phyloP scores from a whole-genome alignment of 2,888 invertebrate genomes.

The Oxytorus armatus region DNA sequence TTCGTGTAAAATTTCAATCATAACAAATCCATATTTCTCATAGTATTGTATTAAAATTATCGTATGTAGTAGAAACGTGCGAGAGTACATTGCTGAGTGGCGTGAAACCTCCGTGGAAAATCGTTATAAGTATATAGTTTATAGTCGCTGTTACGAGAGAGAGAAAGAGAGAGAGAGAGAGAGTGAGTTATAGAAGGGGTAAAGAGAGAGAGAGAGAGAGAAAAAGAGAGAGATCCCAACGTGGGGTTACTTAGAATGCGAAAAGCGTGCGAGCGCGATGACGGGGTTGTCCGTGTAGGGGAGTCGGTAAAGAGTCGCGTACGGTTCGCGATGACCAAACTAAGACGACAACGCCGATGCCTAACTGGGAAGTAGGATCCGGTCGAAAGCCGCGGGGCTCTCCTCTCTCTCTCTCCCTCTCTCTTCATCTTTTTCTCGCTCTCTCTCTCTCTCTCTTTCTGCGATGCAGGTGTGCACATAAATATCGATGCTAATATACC shows the following conservation, averaged over 20 bases:
- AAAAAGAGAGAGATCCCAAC: no score
- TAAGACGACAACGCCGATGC: constrained; percentile 82
- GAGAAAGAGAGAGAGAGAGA: constrained; percentile 54
- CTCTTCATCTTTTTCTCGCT: constrained; percentile 44
- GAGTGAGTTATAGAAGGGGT: no score
- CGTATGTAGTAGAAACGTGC: constrained; percentile 14
- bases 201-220: constrained; percentile 60
- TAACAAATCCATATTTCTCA: no score
- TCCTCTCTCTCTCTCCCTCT: constrained; percentile 45
- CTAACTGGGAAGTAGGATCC: constrained; percentile 84
- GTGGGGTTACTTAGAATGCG: constrained; percentile 80
- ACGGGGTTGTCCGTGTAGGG: constrained; percentile 83
- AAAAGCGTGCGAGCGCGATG: constrained; percentile 83
- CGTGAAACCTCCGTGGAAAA: constrained; percentile 77
- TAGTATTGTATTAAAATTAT: no score
- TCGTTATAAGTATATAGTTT: constrained; percentile 72
- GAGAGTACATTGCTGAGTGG: constrained; percentile 61
- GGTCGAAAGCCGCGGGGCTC: constrained; percentile 78
- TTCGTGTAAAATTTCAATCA: no score
- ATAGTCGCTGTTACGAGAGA: constrained; percentile 32
- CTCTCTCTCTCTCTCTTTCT: constrained; percentile 48
- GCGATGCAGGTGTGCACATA: constrained; percentile 83
- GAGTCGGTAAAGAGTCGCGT: constrained; percentile 80
- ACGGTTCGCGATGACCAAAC: constrained; percentile 83
- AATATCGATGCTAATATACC: constrained; percentile 83